Percentiles rank a stretch among this genome's conserved stretches.
These are phyloP conservation scores for Varanus komodoensis DNA, from an alignment of 2,113 vertebrate genomes.

Conservation along the genomic window DNA sequence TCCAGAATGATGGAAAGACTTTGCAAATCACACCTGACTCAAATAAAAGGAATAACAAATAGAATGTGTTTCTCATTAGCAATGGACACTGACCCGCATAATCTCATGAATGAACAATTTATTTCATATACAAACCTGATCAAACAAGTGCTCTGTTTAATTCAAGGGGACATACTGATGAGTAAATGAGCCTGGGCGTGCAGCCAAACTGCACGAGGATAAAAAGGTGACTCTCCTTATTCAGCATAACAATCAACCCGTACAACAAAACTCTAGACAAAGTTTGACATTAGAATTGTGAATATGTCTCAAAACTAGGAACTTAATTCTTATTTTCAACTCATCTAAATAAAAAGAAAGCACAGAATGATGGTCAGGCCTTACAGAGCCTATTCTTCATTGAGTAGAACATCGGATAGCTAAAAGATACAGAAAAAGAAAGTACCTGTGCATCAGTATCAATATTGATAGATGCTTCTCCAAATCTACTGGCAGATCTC, in stretches of 20 bases:
- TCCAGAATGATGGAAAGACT: neutral
- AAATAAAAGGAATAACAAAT: neutral
- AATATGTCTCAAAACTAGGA: neutral
- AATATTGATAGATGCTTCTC: neutral
- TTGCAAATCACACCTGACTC: neutral
- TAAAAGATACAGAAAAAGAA: conserved; percentile 13
- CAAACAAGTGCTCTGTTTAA: neutral
- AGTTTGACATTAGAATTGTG: neutral
- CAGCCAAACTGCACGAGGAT: neutral
- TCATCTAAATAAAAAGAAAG: conserved; percentile 1
- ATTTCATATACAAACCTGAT: neutral
- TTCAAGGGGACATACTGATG: neutral
- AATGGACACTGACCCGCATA: neutral
- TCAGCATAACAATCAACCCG: neutral
- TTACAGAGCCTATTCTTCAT: too few relatives aligned
- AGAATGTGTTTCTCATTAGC: neutral
- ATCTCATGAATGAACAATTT: neutral
- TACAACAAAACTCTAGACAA: neutral
- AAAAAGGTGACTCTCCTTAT: neutral
- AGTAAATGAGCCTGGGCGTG: neutral
- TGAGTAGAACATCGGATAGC: neutral
- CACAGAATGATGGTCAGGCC: neutral
- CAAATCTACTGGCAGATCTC: conserved; percentile 26
- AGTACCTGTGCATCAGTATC: conserved; percentile 3
- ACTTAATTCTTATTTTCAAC: neutral